Evolutionary conservation across 2,113 vertebrate species (phyloP).

Genomic region (Rhabdornis inornatus): DNA sequence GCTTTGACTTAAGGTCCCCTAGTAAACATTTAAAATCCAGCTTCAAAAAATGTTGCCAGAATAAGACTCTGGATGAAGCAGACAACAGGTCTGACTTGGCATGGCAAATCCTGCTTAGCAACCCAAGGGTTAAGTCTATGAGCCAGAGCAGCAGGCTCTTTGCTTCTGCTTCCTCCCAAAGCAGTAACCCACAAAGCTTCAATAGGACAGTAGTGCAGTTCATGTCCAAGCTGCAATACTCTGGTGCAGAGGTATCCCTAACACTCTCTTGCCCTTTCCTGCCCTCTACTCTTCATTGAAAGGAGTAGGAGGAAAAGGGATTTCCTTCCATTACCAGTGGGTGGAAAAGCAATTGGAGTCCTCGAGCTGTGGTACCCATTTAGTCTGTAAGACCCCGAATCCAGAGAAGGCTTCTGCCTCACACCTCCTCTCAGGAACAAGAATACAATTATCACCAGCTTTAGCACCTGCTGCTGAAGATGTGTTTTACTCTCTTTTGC

Average conservation of each 20-base stretch:
- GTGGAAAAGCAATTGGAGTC: background rate
- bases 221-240: accelerated
- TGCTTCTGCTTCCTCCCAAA: background rate
- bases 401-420: background rate
- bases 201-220: background rate
- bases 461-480: background rate
- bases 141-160: background rate
- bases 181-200: background rate
- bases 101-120: background rate
- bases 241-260: background rate
- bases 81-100: background rate
- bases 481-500: background rate
- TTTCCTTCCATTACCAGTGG: background rate
- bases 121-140: background rate
- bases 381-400: background rate
- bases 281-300: background rate
- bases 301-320: background rate
- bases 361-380: background rate
- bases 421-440: background rate
- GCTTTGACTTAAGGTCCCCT: background rate
- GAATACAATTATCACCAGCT: background rate
- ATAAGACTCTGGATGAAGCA: background rate
- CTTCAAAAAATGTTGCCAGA: background rate
- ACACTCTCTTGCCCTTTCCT: background rate
- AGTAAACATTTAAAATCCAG: background rate